These are phyloP conservation scores for Aplocera efformata DNA, from an alignment of 2,888 invertebrate genomes.

Conservation along the genomic window DNA sequence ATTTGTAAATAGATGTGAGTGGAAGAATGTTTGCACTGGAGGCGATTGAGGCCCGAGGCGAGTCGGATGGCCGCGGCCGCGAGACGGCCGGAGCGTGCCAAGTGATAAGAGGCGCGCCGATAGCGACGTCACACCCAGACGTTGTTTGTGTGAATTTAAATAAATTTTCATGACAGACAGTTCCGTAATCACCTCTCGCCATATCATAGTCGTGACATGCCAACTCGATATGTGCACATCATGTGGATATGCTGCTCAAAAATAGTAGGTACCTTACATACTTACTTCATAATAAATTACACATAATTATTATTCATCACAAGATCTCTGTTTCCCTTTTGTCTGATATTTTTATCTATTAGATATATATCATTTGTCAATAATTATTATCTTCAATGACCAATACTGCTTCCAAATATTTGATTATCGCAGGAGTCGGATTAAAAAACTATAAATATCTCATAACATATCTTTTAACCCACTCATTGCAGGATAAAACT, in stretches of 20 bases:
- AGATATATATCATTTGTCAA: too few species aligned
- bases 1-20: conserved; percentile 40
- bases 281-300: not conserved
- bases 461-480: too few species aligned
- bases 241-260: conserved; percentile 36
- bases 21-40: conserved; percentile 60
- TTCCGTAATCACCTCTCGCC: conserved; percentile 78
- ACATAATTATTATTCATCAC: too few species aligned
- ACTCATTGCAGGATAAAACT: too few species aligned
- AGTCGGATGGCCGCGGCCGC: conserved; percentile 64
- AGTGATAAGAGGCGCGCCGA: conserved; percentile 80
- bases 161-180: conserved; percentile 80
- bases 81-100: conserved; percentile 78
- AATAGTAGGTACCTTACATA: conserved; percentile 40
- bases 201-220: conserved; percentile 66
- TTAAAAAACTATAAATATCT: too few species aligned
- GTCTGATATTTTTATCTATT: too few species aligned
- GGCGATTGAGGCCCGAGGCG: conserved; percentile 60
- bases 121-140: conserved; percentile 80
- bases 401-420: too few species aligned
- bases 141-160: conserved; percentile 81
- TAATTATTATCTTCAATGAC: too few species aligned
- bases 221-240: conserved; percentile 53
- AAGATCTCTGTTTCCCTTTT: too few species aligned
- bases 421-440: too few species aligned